Evolutionary conservation across 37 sponge, comb jelly and placozoan genomes (phyloP).

Genomic region (Geodia barretti): DNA sequence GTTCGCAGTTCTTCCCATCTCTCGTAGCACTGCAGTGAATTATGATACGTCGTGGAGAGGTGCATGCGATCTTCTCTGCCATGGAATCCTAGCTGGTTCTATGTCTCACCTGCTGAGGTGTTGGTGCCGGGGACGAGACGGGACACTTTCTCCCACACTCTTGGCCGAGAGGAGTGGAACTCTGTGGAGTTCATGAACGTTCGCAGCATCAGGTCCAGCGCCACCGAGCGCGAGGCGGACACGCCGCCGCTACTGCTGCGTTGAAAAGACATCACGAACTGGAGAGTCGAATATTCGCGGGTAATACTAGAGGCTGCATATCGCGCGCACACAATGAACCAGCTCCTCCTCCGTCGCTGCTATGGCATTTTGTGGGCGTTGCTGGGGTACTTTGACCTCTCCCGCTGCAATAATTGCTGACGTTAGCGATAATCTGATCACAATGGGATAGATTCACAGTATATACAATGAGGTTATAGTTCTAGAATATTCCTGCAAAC

Average conservation of each 20-base stretch:
- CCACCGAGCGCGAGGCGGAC: slow-evolving; percentile 52
- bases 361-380: neutral
- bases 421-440: neutral
- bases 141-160: slow-evolving; percentile 71
- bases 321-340: no score
- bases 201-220: slow-evolving; percentile 75
- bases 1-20: slow-evolving; percentile 77
- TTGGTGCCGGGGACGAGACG: slow-evolving; percentile 75
- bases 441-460: neutral
- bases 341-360: no score
- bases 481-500: slow-evolving; percentile 47
- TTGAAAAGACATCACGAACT: neutral
- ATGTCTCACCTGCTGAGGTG: slow-evolving; percentile 64
- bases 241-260: neutral
- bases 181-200: slow-evolving; percentile 78
- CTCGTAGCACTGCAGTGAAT: slow-evolving; percentile 51
- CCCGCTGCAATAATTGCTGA: neutral
- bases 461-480: neutral
- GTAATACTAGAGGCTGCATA: no score
- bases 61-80: neutral
- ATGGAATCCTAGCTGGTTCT: neutral
- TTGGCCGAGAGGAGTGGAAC: slow-evolving; percentile 40
- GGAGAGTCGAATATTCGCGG: no score
- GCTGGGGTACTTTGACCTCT: neutral
- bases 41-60: neutral